These are phyloP conservation scores for Ceratitis capitata DNA, from an alignment of 1,140 invertebrate genomes.

Conservation along the genomic window DNA sequence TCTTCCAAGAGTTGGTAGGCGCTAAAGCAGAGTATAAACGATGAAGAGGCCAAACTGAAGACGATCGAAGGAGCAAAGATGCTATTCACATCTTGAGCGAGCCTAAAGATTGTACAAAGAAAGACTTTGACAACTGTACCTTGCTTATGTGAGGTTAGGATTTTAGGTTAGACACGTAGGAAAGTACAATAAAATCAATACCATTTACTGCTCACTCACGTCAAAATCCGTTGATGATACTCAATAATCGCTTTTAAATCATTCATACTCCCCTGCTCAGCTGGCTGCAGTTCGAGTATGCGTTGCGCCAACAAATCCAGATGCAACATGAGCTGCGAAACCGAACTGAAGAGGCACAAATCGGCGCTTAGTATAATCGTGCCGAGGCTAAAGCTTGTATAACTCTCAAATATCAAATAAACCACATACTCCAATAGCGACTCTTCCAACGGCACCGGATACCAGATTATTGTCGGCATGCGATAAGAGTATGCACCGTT, in stretches of 20 bases:
- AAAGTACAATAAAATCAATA: no score
- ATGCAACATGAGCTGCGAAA: constrained; percentile 38
- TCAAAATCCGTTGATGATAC: constrained; percentile 7
- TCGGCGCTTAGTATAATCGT: constrained; percentile 34
- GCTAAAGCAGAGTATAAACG: constrained; percentile 40
- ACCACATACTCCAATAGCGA: background rate
- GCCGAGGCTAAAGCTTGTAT: background rate
- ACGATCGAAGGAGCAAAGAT: constrained; percentile 38
- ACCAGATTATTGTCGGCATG: background rate
- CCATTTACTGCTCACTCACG: background rate
- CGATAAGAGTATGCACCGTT: background rate
- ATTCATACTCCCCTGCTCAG: background rate
- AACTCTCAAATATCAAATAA: background rate
- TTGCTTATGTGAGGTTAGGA: no score
- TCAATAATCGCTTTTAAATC: background rate
- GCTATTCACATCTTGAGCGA: constrained; percentile 19
- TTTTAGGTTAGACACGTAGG: no score
- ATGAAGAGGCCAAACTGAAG: constrained; percentile 40
- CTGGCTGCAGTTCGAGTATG: constrained; percentile 33
- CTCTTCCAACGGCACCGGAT: background rate
- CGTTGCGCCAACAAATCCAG: constrained; percentile 36
- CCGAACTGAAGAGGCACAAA: constrained; percentile 37
- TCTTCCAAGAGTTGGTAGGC: constrained; percentile 39
- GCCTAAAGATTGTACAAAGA: background rate
- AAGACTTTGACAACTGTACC: no score